Conservation (phyloP, 2,888 invertebrate species). For the Metacarcinus magister region DNA sequence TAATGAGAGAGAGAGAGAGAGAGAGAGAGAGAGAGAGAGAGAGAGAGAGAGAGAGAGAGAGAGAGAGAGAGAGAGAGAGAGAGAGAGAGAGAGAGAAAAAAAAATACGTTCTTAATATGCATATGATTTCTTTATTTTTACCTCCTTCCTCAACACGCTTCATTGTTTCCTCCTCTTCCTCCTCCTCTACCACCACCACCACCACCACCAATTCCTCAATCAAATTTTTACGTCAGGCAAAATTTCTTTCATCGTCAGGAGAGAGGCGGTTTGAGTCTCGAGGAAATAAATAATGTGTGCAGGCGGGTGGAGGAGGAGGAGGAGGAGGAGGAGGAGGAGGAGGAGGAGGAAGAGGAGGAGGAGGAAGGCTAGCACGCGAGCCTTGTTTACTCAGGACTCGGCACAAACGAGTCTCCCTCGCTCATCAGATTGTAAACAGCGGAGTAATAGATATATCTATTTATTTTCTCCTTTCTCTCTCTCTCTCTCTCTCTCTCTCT, state of each 20-base stretch:
- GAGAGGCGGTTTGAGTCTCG: neutral
- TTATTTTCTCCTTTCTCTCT: neutral
- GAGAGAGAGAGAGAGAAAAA: constrained; percentile 31
- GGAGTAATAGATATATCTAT: constrained; percentile 10
- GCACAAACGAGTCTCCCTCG: constrained; percentile 58
- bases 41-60: neutral
- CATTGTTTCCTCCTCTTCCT: neutral
- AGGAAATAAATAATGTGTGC: constrained; percentile 1
- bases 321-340: neutral
- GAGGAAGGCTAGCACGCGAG: constrained; percentile 44
- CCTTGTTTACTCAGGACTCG: constrained; percentile 52
- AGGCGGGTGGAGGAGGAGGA: neutral
- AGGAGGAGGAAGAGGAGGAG: neutral
- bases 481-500: neutral
- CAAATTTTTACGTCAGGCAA: neutral
- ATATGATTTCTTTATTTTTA: neutral
- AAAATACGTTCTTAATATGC: neutral
- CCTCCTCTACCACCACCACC: neutral
- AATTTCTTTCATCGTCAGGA: constrained; percentile 36
- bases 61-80: neutral
- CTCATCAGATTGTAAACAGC: constrained; percentile 52
- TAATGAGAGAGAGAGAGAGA: neutral
- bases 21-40: constrained; percentile 46
- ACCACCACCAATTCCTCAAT: neutral
- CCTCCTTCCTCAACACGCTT: neutral